phyloP scores from a whole-genome alignment of 2,888 invertebrate species.

The Cheilosia soror region DNA sequence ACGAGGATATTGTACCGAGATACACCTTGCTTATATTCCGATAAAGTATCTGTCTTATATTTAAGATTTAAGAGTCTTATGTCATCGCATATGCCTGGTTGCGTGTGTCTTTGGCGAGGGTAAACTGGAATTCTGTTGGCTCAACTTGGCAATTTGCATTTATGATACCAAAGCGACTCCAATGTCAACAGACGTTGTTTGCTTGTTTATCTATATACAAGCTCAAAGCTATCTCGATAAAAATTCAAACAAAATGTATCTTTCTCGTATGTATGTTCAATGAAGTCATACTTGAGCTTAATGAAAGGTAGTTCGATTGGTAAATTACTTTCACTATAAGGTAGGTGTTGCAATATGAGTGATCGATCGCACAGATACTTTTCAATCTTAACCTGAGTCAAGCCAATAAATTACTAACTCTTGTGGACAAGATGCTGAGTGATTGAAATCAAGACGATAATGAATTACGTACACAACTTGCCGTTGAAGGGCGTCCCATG shows the following conservation, averaged over 20 bases:
- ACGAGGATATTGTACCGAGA: not conserved
- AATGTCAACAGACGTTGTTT: slow-evolving; percentile 49
- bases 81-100: slow-evolving; percentile 29
- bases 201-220: slow-evolving; percentile 21
- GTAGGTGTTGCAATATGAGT: not conserved
- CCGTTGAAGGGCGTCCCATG: not conserved
- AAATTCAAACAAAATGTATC: slow-evolving; percentile 18
- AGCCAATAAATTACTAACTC: not conserved
- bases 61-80: slow-evolving; percentile 39
- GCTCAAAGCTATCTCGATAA: slow-evolving; percentile 27
- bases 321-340: slow-evolving; percentile 10
- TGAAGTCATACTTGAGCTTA: slow-evolving; percentile 35
- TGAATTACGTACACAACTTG: not conserved
- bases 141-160: slow-evolving; percentile 58
- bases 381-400: not conserved
- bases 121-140: slow-evolving; percentile 53
- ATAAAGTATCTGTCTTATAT: slow-evolving; percentile 32
- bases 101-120: slow-evolving; percentile 9
- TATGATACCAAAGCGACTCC: slow-evolving; percentile 16
- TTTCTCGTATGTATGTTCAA: slow-evolving; percentile 16
- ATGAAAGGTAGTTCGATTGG: not conserved
- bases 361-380: slow-evolving; percentile 20
- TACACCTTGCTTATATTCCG: slow-evolving; percentile 19
- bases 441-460: not conserved
- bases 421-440: not conserved